These are phyloP conservation scores for Choloepus didactylus DNA, from an alignment of 2,797 vertebrate species.

Conservation along the genomic window DNA sequence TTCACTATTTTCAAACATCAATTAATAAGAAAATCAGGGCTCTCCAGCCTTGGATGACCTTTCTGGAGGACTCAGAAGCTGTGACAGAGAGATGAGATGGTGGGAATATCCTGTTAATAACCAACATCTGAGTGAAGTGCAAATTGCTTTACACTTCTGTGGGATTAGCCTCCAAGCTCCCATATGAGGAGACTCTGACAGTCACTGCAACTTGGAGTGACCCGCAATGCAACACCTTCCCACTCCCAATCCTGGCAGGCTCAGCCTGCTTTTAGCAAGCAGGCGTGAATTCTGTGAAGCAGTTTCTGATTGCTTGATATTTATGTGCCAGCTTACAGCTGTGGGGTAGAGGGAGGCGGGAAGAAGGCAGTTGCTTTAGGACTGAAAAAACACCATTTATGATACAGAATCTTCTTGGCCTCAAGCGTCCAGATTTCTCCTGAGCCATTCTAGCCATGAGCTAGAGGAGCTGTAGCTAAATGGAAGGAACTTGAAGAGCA, in stretches of 20 bases:
- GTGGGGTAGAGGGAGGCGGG: not conserved
- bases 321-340: slow-evolving; percentile 8
- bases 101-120: slow-evolving; percentile 78
- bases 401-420: not conserved
- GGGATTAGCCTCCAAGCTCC: slow-evolving; percentile 72
- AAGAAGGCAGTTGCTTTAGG: not conserved
- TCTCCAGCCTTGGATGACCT: slow-evolving; percentile 71
- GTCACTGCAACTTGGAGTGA: slow-evolving; percentile 71
- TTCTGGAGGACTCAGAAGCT: slow-evolving; percentile 75
- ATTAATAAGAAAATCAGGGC: slow-evolving; percentile 78
- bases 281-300: slow-evolving; percentile 58
- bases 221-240: slow-evolving; percentile 72
- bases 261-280: slow-evolving; percentile 68
- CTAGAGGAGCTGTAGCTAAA: not conserved
- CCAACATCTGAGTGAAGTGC: slow-evolving; percentile 78
- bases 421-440: not conserved
- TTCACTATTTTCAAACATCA: slow-evolving; percentile 74
- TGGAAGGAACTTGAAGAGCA: not conserved
- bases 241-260: slow-evolving; percentile 8
- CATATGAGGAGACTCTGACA: slow-evolving; percentile 71
- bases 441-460: not conserved
- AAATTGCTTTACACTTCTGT: slow-evolving; percentile 83
- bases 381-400: not conserved
- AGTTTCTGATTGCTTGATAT: slow-evolving; percentile 45
- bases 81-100: slow-evolving; percentile 64